Conservation (phyloP, 2,113 vertebrate genomes). For the Limanda limanda region DNA sequence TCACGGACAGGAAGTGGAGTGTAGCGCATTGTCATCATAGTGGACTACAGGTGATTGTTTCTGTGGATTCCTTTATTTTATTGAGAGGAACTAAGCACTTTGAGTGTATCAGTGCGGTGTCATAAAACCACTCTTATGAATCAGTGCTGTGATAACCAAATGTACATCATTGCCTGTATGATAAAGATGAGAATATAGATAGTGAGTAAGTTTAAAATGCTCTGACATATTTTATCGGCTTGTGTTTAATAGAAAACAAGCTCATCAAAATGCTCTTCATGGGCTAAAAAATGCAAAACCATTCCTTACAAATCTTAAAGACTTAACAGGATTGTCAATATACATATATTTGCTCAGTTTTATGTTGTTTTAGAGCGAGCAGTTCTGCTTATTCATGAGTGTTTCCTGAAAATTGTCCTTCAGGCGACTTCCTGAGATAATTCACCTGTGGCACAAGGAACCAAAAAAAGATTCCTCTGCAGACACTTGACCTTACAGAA, state of each 20-base stretch:
- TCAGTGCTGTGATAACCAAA: background rate
- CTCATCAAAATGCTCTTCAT: background rate
- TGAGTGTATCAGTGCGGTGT: background rate
- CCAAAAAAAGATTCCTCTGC: conserved; percentile 27
- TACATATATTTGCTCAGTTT: background rate
- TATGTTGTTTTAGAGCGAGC: background rate
- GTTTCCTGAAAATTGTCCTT: conserved; percentile 38
- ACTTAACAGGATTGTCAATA: background rate
- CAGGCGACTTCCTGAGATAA: conserved; percentile 10
- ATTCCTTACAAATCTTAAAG: background rate
- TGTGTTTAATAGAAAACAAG: background rate
- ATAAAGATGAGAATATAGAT: background rate
- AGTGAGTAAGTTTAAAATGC: background rate
- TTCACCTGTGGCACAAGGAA: conserved; percentile 46
- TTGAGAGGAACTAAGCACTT: conserved; percentile 7
- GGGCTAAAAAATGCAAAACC: background rate
- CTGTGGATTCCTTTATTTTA: conserved; percentile 11
- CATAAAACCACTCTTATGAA: background rate
- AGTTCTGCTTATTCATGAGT: conserved; percentile 1
- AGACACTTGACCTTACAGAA: conserved; percentile 63
- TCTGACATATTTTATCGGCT: background rate
- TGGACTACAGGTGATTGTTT: conserved; percentile 9
- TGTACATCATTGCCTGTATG: background rate
- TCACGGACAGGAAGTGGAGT: conserved; percentile 22
- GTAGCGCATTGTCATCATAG: background rate